Evolutionary conservation across 1,140 invertebrate species (phyloP), one percentile per base, ranked within the genome.

Genomic region (Ephestia elutella): DNA sequence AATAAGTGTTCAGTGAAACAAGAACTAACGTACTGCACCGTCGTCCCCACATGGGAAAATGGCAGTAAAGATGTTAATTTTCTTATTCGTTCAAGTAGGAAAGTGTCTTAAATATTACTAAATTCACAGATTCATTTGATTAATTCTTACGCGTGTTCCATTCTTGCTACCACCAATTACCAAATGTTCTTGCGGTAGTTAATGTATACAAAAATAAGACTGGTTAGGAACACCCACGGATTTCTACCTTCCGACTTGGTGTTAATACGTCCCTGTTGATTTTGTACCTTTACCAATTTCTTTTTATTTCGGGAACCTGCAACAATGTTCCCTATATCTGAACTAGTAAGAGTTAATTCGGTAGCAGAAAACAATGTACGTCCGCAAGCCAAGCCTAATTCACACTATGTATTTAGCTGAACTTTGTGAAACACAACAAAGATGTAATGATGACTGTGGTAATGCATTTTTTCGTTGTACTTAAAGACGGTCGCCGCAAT

Each of bases 331-430:
- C 66, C 58, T 86, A 79, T 60, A 30, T 53, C 32, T 25, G 56
- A 56, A 62, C 60, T 35, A 59, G 59, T 75, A 84, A 62, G 71
- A 65, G 59, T 68, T 69, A 32, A 56, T 54, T 49, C 35, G 48
- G 54, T 28, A 48, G 15, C 35, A 50, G 56, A 48, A 65, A 57
- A 44, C 25, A 48, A 55, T 49, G 56, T 59, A 54, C 20, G 65
- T 59, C 66, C 62, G 71, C 71, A 66, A 71, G 70, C 69, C 62
- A 57, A 74, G 68, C 70, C 79, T 79, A 87, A 85, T 87, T 87
- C 73, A 85, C 84, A 87, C 82, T 66, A 71, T 65, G 71, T 78
- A 70, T 84, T 87, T 87, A 87, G 82, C 82, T 82, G 70, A 81
- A 76, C 70, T 80, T 85, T 70, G 84, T 87, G 84, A 87, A 86